phyloP scores from a whole-genome alignment of 2,797 vertebrate species.

The Schizopygopsis malacanthus region DNA sequence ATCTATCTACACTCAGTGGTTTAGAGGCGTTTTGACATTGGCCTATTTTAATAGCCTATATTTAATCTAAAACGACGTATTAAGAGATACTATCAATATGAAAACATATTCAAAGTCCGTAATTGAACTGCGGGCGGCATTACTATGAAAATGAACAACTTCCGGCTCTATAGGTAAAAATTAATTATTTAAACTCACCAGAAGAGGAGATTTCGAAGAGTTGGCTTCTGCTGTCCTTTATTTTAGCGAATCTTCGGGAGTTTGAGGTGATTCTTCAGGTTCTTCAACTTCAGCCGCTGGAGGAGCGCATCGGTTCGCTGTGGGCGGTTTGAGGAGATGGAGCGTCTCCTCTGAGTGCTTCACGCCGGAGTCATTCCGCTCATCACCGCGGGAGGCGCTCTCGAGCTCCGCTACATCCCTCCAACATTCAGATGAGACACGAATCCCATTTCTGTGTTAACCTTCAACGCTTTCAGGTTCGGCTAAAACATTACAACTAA shows the following conservation, averaged over 20 bases:
- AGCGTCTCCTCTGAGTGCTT: too few relatives aligned
- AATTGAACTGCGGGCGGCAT: neutral
- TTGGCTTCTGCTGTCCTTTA: neutral
- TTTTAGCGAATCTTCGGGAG: neutral
- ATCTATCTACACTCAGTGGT: neutral
- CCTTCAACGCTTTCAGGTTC: neutral
- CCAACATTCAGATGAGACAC: neutral
- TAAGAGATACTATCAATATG: neutral
- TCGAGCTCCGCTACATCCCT: neutral
- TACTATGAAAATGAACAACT: neutral
- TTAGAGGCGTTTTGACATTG: neutral
- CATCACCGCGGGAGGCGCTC: constrained; percentile 2
- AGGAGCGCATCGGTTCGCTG: neutral
- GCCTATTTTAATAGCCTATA: neutral
- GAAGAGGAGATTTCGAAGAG: neutral
- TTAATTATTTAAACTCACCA: neutral
- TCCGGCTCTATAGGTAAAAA: too few relatives aligned
- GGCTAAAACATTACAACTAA: neutral
- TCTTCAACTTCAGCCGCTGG: constrained; percentile 1
- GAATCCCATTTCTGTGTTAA: too few relatives aligned
- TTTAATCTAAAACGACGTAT: neutral
- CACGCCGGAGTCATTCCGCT: neutral
- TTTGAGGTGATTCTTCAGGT: neutral
- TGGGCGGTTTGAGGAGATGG: neutral
- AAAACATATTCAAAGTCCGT: neutral